A percentile compares a stretch with the other conserved stretches of the same genome.
Conservation (phyloP, 1,140 invertebrate species). For the honey bee (Apis mellifera) region Amel_HAv3.1 CM009936.2:15143001-15143500, state of each 20-base stretch:
- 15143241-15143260: background rate
- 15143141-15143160: background rate
- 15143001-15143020: slow-evolving; percentile 59
- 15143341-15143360: no score
- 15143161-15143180: background rate
- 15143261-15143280: no score
- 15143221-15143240: background rate
- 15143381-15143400: no score
- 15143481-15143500: slow-evolving; percentile 49
- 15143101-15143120: slow-evolving; percentile 22
- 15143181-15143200: background rate
- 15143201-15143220: background rate
- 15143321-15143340: no score
- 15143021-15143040: slow-evolving; percentile 59
- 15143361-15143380: no score
- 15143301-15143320: no score
- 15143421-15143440: no score
- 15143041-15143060: slow-evolving; percentile 41
- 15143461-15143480: slow-evolving; percentile 45
- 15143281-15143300: no score
- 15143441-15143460: background rate
- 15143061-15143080: slow-evolving; percentile 1
- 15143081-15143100: background rate
- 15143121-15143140: slow-evolving; percentile 23
- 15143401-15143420: no score